These are phyloP conservation scores for Cataglyphis livida DNA, from an alignment of 2,888 invertebrate species.

Conservation along the genomic window DNA sequence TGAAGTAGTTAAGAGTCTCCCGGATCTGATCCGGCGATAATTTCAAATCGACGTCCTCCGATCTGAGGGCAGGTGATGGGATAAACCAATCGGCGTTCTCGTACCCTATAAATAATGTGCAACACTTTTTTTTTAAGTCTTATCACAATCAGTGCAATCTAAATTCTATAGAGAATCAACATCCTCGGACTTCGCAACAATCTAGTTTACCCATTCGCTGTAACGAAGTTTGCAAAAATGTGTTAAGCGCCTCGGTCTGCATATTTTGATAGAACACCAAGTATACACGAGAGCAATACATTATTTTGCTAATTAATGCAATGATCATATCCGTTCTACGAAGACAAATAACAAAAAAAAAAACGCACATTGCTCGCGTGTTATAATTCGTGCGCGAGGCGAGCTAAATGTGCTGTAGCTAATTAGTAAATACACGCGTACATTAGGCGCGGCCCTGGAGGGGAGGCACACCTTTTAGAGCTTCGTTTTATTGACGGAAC, in stretches of 20 bases:
- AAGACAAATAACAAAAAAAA: slow-evolving; percentile 40
- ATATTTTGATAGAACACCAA: neutral
- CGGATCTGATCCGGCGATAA: slow-evolving; percentile 97
- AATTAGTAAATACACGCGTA: slow-evolving; percentile 13
- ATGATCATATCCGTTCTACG: slow-evolving; percentile 33
- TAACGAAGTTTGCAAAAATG: slow-evolving; percentile 40
- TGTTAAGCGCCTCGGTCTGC: slow-evolving; percentile 38
- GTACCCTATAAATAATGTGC: slow-evolving; percentile 89
- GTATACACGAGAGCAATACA: slow-evolving; percentile 1
- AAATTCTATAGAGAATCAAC: neutral
- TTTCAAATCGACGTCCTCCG: slow-evolving; percentile 91
- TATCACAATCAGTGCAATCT: neutral
- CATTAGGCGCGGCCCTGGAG: slow-evolving; percentile 2
- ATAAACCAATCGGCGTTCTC: slow-evolving; percentile 97
- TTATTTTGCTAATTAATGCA: slow-evolving; percentile 48
- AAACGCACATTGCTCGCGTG: slow-evolving; percentile 21
- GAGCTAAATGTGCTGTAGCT: slow-evolving; percentile 51
- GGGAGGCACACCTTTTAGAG: slow-evolving; percentile 28
- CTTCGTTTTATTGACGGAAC: slow-evolving; percentile 54
- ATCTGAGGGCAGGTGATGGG: slow-evolving; percentile 94
- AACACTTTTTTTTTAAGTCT: neutral
- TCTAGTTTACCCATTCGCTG: slow-evolving; percentile 22
- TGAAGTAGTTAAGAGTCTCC: slow-evolving; percentile 98
- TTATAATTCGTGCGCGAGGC: slow-evolving; percentile 14
- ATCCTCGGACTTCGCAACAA: neutral